Base-by-base conservation (phyloP, 2,888 invertebrate genomes). In the Smittia sp. region DNA sequence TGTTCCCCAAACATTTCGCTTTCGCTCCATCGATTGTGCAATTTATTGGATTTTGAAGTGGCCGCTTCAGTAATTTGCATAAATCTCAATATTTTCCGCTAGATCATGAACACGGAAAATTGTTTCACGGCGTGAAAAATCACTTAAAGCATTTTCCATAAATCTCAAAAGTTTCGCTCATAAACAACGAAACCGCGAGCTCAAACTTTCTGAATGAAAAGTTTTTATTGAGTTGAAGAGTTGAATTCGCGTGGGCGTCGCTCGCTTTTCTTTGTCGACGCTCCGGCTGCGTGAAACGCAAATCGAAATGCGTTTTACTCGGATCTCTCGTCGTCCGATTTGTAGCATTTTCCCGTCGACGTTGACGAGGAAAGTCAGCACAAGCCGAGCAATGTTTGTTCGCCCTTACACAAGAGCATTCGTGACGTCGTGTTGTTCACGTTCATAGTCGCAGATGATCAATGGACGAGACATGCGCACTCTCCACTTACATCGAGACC, bases 351-450 rank as follows among this genome's bases (percentile, higher is more conserved):
- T 39, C 7, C 39, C 39, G 46, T 46, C 11, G n/a, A 46, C 15
- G 46, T 46, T 46, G 46, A 13, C 7, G 46, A 46, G 11, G n/a
- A 46, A 46, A 6, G 13, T 46, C 46, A n/a, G 11, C 6, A n/a
- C 4, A 46, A 46, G 2, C 9, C 32, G 9, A 46, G n/a, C 3
- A 46, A 46, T 3, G n/a, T 6, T 39, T 39, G 13, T 39, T 39
- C 39, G 13, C 52, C 6, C 58, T 13, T 22, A 58, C 58, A 3
- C 1, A 58, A 20, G 11, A 13, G 58, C 13, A 22, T 18, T 58
- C 9, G 58, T 58, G 58, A 58, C 58, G 58, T 58, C 58, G 13
- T 58, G 9, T 58, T 58, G 7, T 58, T 58, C 52, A n/a, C n/a
- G 13, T 58, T 22, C 13, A 58, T 46, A n/a, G 6, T 58, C 2